Evolutionary conservation across 2,888 invertebrate species (phyloP).

Genomic region (Tetramorium bicarinatum): DNA sequence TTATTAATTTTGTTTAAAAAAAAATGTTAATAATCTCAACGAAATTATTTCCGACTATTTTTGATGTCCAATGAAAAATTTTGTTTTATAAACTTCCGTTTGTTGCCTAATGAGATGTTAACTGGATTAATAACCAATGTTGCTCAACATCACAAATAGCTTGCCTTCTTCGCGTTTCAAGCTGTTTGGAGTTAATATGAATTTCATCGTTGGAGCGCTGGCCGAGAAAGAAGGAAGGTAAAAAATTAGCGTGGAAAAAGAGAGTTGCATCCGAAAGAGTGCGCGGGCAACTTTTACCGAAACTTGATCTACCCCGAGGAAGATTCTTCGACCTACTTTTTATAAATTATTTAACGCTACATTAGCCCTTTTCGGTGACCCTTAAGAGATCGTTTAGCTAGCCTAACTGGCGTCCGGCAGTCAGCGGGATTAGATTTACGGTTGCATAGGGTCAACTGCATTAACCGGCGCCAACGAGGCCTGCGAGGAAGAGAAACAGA

Average conservation of each 20-base stretch:
- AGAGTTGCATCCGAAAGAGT: background rate
- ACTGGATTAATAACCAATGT: background rate
- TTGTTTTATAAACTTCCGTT: background rate
- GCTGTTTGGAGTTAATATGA: background rate
- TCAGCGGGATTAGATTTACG: slow-evolving; percentile 70
- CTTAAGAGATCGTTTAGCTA: slow-evolving; percentile 42
- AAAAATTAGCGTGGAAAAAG: slow-evolving; percentile 35
- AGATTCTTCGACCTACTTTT: slow-evolving; percentile 46
- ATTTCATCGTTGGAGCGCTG: slow-evolving; percentile 10
- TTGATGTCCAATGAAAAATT: background rate
- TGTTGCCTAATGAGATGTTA: background rate
- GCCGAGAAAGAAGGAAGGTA: background rate
- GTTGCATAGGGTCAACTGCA: slow-evolving; percentile 73
- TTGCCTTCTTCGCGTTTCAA: background rate
- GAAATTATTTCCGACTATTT: background rate
- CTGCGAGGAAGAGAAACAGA: slow-evolving; percentile 50
- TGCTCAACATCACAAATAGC: background rate
- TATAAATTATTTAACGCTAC: slow-evolving; percentile 51
- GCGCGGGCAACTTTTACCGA: slow-evolving; percentile 7
- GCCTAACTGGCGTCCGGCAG: slow-evolving; percentile 60
- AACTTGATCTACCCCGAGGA: slow-evolving; percentile 23
- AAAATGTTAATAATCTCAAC: background rate
- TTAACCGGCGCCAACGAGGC: slow-evolving; percentile 68
- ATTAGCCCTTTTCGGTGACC: slow-evolving; percentile 26
- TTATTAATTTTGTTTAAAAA: background rate